phyloP scores from a whole-genome alignment of 92 coral and sea anemone species.

The Porites divaricata region DNA sequence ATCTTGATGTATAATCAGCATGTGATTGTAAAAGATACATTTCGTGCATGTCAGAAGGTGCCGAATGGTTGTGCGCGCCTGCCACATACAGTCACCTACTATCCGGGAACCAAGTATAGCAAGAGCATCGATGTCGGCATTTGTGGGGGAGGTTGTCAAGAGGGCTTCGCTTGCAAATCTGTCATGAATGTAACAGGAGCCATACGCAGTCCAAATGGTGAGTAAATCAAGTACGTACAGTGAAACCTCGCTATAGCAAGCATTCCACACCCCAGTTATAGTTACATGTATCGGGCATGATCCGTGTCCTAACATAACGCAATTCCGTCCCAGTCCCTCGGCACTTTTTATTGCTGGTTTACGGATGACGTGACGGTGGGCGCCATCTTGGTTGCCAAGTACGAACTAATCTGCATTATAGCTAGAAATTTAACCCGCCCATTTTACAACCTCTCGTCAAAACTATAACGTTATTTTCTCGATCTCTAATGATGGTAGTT shows the following conservation, averaged over 20 bases:
- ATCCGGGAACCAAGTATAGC: constrained; percentile 1
- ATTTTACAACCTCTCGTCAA: no score
- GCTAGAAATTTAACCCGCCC: no score
- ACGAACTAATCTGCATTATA: no score
- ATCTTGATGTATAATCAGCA: background rate
- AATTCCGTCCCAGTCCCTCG: no score
- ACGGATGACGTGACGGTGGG: no score
- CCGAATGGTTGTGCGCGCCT: constrained; percentile 5
- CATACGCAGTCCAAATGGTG: constrained; percentile 16
- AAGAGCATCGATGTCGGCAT: constrained; percentile 6
- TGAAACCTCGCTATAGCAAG: no score
- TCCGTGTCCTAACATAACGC: no score
- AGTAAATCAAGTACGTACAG: background rate
- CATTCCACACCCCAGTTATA: no score
- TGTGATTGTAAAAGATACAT: background rate
- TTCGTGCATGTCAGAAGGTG: constrained; percentile 23
- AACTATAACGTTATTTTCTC: background rate
- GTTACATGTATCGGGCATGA: no score
- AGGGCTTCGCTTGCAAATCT: background rate
- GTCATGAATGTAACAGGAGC: background rate
- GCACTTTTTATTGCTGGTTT: no score
- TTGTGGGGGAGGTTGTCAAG: constrained; percentile 12
- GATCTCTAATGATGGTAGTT: background rate
- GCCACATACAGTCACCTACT: constrained; percentile 4
- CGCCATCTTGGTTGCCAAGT: no score